Base-by-base conservation (phyloP, 2,113 vertebrate genomes). In the Semnornis frantzii region DNA sequence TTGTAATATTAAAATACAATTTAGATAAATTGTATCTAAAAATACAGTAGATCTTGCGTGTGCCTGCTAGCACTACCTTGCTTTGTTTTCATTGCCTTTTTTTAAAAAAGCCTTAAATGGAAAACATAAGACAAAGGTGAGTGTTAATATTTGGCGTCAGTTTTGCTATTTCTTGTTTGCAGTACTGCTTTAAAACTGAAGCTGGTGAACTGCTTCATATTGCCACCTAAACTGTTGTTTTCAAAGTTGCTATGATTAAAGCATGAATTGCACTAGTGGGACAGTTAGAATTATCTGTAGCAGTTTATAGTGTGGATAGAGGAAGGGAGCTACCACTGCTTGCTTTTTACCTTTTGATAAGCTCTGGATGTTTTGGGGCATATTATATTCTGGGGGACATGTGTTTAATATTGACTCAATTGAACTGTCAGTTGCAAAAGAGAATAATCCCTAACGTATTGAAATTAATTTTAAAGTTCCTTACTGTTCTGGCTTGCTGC, bases 91-190 rank as follows among this genome's bases (percentile, higher is more conserved):
- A 55, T 46, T 87, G 73, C 76, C 73, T 73, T 3, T 50, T 50
- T 50, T 50, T 21, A 50, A 24, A 50, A 28, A 34, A 85, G 57
- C 62, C 58, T 78, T 87, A 76, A 69, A 48, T n/a, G 46, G 48
- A 66, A 54, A 74, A 63, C 54, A 18, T 76, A 85, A 90, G 76
- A 66, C 37, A 88, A 54, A 74, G 9, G 50, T 62, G 54, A 72
- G 48, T 60, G 62, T 81, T 88, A 82, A 58, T 75, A 39, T 65
- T 58, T 70, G 34, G 39, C 15, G 78, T 74, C 37, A 71, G 63
- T 80, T 79, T 62, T 80, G 80, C 85, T 39, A 30, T 60, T 62
- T 81, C 24, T 55, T 50, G 55, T 92, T 92, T 70, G 81, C 81
- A 76, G 74, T 46, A 65, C 60, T 39, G 69, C 73, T 88, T 77